Conservation (phyloP, 2,888 invertebrate species). For the Cistogaster globosa region DNA sequence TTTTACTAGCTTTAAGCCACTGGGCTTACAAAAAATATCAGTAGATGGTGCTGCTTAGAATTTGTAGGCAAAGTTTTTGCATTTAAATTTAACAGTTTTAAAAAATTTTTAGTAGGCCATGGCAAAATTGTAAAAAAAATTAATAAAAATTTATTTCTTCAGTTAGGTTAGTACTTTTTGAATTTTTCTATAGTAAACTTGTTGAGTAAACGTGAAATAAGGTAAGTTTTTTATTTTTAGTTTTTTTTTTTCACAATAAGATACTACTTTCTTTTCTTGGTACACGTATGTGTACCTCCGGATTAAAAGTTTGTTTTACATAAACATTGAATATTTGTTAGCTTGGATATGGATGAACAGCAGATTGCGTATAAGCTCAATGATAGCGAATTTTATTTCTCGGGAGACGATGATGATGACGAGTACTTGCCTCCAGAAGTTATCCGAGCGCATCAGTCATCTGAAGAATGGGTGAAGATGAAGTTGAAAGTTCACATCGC, state of each 20-base stretch:
- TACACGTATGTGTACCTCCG: conserved; percentile 33
- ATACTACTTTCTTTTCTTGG: too few species aligned
- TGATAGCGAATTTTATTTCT: conserved; percentile 25
- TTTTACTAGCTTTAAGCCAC: too few species aligned
- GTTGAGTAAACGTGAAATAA: conserved; percentile 9
- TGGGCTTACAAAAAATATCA: too few species aligned
- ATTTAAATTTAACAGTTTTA: conserved; percentile 29
- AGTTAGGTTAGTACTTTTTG: conserved; percentile 6
- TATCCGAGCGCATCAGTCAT: conserved; percentile 6
- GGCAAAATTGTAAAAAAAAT: too few species aligned
- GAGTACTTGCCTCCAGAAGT: too few species aligned
- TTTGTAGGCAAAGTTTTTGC: neutral
- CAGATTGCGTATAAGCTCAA: conserved; percentile 37
- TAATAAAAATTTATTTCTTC: too few species aligned
- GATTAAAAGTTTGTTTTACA: too few species aligned
- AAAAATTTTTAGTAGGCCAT: conserved; percentile 16
- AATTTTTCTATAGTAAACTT: conserved; percentile 10
- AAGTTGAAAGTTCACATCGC: neutral
- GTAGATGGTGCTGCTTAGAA: too few species aligned
- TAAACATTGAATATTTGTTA: too few species aligned
- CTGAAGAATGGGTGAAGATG: conserved; percentile 14
- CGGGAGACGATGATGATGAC: too few species aligned
- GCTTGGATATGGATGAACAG: conserved; percentile 29
- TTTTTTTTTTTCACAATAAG: neutral
- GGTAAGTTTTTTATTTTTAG: too few species aligned